These are phyloP conservation scores for Sebastes trivittatus DNA, from an alignment of 2,797 vertebrate species.

Conservation along the genomic window DNA sequence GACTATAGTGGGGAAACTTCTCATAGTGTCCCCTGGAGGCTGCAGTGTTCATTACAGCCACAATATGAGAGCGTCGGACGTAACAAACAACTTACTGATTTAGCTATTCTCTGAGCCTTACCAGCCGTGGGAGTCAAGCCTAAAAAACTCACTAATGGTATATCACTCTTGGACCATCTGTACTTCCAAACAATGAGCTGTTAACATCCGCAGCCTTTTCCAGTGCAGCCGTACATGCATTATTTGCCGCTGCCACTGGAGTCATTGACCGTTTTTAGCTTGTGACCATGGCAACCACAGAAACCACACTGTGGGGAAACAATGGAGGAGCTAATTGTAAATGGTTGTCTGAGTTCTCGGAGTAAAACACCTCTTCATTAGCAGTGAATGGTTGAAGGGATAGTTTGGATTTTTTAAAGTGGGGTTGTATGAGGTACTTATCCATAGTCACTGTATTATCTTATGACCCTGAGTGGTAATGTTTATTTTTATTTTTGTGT, in stretches of 20 bases:
- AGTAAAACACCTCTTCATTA: background rate
- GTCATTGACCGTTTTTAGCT: background rate
- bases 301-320: background rate
- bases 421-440: background rate
- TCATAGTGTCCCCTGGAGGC: background rate
- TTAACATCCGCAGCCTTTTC: background rate
- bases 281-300: background rate
- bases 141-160: background rate
- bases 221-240: background rate
- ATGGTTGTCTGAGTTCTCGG: background rate
- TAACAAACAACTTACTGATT: background rate
- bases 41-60: background rate
- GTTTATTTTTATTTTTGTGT: too few species aligned
- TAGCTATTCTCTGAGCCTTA: background rate
- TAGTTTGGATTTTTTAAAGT: background rate
- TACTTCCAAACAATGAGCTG: background rate
- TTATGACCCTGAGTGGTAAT: too few species aligned
- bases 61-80: background rate
- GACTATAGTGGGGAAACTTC: background rate
- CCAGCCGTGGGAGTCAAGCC: background rate
- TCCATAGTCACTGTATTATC: background rate
- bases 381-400: background rate
- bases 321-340: background rate
- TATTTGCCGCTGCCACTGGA: background rate
- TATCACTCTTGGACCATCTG: background rate